Percentiles rank a stretch among this genome's conserved stretches.
These are phyloP conservation scores for Balaeniceps rex DNA, from an alignment of 2,113 vertebrate genomes.

Conservation along the genomic window DNA sequence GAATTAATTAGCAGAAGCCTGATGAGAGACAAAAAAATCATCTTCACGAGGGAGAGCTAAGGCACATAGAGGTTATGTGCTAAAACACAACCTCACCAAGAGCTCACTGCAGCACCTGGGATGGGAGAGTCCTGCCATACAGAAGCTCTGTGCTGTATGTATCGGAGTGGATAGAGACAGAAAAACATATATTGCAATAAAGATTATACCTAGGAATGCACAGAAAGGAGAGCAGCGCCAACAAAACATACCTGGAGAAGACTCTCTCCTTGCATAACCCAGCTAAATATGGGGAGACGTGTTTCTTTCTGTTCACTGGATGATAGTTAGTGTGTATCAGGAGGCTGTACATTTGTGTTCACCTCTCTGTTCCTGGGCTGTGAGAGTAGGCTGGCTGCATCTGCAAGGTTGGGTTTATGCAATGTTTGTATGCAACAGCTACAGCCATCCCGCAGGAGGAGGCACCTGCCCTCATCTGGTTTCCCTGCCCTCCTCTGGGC, in stretches of 20 bases:
- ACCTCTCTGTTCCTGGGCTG: not conserved
- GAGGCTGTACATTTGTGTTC: not conserved
- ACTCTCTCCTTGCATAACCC: not conserved
- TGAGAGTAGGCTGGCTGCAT: not conserved
- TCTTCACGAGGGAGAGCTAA: not conserved
- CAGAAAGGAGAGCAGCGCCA: not conserved
- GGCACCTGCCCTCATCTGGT: not conserved
- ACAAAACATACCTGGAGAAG: not conserved
- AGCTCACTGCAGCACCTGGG: not conserved
- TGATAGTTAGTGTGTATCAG: not conserved
- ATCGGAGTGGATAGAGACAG: not conserved
- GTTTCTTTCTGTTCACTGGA: not conserved
- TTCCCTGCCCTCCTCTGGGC: not conserved
- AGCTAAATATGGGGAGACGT: not conserved
- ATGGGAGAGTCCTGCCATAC: not conserved
- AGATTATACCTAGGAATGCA: not conserved
- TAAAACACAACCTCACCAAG: not conserved
- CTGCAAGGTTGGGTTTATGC: not conserved
- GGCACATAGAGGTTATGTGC: not conserved
- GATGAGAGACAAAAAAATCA: not conserved
- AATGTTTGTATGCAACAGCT: not conserved
- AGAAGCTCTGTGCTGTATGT: not conserved
- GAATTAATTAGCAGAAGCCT: not conserved
- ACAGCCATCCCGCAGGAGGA: not conserved
- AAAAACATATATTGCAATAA: not conserved